Base-by-base conservation (phyloP, 2,888 invertebrate genomes). In the Tortrix viridana region DNA sequence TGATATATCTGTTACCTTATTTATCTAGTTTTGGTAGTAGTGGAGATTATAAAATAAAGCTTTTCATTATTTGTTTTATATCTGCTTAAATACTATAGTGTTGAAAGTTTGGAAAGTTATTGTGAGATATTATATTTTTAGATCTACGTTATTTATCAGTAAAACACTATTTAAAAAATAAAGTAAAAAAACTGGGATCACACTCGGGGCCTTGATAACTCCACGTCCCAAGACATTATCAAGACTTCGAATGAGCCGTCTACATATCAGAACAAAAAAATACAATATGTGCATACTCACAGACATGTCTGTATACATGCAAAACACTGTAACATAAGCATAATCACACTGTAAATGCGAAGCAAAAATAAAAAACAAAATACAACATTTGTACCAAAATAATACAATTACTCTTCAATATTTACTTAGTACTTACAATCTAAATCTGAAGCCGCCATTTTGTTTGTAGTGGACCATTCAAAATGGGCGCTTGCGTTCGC, bases 261-360 rank as follows among this genome's bases (percentile, higher is more conserved):
- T 82, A 82, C 70, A 67, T 72, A 69, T 50, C 67, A 70, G 70
- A 76, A 74, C 69, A 70, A 74, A 74, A 83, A 84, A 88, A 83
- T 85, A 85, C 85, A 86, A 84, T 85, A 86, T 88, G 89, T 89
- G 89, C 89, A 90, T 91, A 91, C 90, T 90, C 89, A 90, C 89
- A 86, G 80, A 89, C 88, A 86, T 53, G 53, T 82, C 81, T 80
- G 84, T 84, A 78, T 82, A 88, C 91, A 91, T 91, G 92, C 92
- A 89, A 78, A 85, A 90, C 86, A 88, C 89, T 88, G 85, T 87
- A 89, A 89, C 84, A 85, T 85, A 90, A 90, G 90, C 90, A 88
- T 86, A 85, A 84, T 81, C 88, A 90, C 87, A 86, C 88, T 84
- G 82, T 88, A 90, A 90, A 92, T 90, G 91, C 91, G 82, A 91